Percentiles rank a stretch among this genome's conserved stretches.
phyloP scores from a whole-genome alignment of 2,113 vertebrate species.

The Jaculus jaculus region DNA sequence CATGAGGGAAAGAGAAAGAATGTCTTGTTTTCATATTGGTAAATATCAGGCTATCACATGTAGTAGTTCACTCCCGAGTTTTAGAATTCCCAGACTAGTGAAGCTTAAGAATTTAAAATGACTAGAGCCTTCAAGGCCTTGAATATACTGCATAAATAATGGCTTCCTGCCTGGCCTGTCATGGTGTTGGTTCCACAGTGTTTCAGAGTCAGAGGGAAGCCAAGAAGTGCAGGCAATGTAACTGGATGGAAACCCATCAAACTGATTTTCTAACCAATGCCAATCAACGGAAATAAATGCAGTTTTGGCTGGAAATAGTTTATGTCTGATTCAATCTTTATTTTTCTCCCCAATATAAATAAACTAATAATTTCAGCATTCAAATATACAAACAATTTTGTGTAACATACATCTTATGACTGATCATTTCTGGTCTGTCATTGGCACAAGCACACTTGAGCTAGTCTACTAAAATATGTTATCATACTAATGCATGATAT shows the following conservation, averaged over 20 bases:
- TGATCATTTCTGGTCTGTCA: neutral
- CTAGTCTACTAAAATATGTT: neutral
- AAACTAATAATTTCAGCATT: neutral
- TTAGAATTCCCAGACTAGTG: neutral
- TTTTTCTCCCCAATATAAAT: neutral
- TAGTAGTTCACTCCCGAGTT: neutral
- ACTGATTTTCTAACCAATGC: constrained; percentile 20
- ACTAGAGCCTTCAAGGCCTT: neutral
- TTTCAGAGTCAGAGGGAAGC: neutral
- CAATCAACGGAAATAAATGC: constrained; percentile 37
- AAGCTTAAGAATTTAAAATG: constrained; percentile 36
- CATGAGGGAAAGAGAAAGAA: neutral
- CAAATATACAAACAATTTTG: neutral
- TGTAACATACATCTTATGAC: neutral
- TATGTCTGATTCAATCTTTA: constrained; percentile 24
- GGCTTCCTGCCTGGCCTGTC: neutral
- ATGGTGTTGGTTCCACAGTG: neutral
- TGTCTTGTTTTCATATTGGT: neutral
- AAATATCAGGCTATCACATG: neutral
- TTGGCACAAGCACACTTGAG: neutral
- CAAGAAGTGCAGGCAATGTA: neutral
- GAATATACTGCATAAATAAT: neutral
- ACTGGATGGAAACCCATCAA: neutral
- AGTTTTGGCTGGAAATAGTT: neutral
- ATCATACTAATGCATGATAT: neutral